A percentile compares a stretch with the other conserved stretches of the same genome.
These are phyloP conservation scores for Glaucopsyche alexis DNA, from an alignment of 2,888 invertebrate species.

Conservation along the genomic window DNA sequence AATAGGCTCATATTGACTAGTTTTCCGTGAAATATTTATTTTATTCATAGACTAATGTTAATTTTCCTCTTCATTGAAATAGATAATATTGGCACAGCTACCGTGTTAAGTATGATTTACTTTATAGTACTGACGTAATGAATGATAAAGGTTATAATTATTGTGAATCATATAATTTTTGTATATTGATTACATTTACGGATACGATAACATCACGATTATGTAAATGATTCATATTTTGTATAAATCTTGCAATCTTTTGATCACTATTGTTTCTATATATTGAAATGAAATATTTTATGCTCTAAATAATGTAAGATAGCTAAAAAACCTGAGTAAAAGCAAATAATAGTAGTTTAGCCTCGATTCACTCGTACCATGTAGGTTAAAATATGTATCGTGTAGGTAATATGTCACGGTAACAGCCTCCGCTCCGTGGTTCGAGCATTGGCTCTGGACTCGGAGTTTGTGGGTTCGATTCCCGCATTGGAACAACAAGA, in stretches of 20 bases:
- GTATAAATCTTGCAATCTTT: background rate
- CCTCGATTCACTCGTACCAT: too few species aligned
- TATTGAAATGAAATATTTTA: background rate
- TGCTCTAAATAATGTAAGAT: too few species aligned
- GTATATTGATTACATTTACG: background rate
- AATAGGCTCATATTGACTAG: conserved; percentile 18
- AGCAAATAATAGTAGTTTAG: too few species aligned
- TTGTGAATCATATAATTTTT: background rate
- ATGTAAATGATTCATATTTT: conserved; percentile 2
- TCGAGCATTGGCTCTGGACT: too few species aligned
- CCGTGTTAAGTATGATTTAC: background rate
- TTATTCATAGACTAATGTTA: background rate
- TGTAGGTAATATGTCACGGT: too few species aligned
- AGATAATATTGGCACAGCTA: background rate
- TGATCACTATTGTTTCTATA: background rate
- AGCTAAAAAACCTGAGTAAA: too few species aligned
- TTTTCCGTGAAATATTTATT: conserved; percentile 19
- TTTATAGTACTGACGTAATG: too few species aligned
- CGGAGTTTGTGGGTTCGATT: too few species aligned
- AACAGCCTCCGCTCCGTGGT: too few species aligned
- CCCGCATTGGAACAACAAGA: too few species aligned
- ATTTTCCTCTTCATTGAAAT: background rate
- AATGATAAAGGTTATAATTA: background rate
- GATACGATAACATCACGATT: background rate
- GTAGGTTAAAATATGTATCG: too few species aligned